Evolutionary conservation across 37 sponge, comb jelly and placozoan species (phyloP).

Genomic region (Aphrocallistes beatrix): DNA sequence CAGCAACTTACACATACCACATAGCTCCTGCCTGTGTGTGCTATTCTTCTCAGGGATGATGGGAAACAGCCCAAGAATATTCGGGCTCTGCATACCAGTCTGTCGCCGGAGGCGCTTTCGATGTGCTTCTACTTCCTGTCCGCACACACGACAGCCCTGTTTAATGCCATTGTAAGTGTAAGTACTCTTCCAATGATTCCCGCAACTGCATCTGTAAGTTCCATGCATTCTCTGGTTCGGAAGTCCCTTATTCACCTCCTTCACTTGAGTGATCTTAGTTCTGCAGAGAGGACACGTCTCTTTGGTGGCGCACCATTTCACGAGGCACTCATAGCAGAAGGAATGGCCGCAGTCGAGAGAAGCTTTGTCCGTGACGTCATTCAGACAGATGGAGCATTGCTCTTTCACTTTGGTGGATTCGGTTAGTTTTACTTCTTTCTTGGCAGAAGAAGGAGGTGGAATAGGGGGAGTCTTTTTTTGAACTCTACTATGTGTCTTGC

Average conservation of each 20-base stretch:
- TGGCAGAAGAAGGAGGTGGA: no score
- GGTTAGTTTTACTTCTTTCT: background rate
- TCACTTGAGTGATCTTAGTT: background rate
- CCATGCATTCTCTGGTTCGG: background rate
- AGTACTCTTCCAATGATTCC: background rate
- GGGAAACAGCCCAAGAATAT: background rate
- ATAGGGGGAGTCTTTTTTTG: no score
- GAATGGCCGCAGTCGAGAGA: background rate
- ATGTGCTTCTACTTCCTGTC: background rate
- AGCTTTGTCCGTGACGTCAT: background rate
- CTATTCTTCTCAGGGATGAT: background rate
- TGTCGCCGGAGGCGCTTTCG: no score
- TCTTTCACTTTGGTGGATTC: background rate
- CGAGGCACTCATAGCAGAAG: conserved; percentile 12
- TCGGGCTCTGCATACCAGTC: background rate
- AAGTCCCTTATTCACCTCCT: background rate
- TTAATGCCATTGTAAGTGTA: background rate
- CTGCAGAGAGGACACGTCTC: conserved; percentile 2
- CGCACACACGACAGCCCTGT: background rate
- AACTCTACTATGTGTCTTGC: no score
- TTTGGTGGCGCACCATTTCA: conserved; percentile 17
- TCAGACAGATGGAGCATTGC: background rate
- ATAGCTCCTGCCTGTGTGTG: background rate
- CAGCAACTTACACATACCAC: background rate
- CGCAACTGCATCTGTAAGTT: background rate